Evolutionary conservation across 2,797 vertebrate genomes (phyloP).

Genomic region (Phataginus tricuspis): DNA sequence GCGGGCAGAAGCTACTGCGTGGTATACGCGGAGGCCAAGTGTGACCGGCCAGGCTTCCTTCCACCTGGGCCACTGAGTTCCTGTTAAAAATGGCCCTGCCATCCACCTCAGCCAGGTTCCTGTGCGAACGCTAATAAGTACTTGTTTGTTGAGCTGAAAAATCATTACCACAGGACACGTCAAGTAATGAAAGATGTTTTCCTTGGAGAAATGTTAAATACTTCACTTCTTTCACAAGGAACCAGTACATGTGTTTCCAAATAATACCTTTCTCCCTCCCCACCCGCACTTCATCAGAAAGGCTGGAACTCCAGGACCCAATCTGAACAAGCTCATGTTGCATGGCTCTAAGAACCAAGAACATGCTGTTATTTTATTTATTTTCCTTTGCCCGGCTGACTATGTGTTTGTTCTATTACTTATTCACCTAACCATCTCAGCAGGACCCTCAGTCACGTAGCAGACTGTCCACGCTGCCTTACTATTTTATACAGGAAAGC

Average conservation of each 20-base stretch:
- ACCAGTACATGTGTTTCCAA: slow-evolving; percentile 77
- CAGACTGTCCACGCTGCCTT: slow-evolving; percentile 57
- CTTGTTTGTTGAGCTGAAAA: slow-evolving; percentile 78
- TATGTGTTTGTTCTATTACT: slow-evolving; percentile 71
- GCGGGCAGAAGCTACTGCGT: background rate
- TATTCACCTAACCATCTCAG: slow-evolving; percentile 75
- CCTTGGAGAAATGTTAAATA: slow-evolving; percentile 78
- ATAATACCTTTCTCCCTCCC: slow-evolving; percentile 70
- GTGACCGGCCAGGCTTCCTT: slow-evolving; percentile 36
- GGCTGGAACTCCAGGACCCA: slow-evolving; percentile 72
- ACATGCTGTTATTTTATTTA: slow-evolving; percentile 76
- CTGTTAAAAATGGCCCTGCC: slow-evolving; percentile 35
- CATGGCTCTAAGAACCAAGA: slow-evolving; percentile 67
- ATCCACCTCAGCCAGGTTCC: slow-evolving; percentile 19
- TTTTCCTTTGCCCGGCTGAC: slow-evolving; percentile 76
- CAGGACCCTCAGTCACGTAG: slow-evolving; percentile 66
- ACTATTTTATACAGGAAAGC: slow-evolving; percentile 74
- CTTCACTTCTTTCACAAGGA: slow-evolving; percentile 70
- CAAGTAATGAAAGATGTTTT: slow-evolving; percentile 78
- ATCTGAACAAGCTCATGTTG: slow-evolving; percentile 67
- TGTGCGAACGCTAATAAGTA: slow-evolving; percentile 44
- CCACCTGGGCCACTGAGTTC: background rate
- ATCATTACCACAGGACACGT: slow-evolving; percentile 21
- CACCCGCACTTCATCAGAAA: slow-evolving; percentile 75
- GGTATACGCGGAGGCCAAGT: rapidly evolving